phyloP scores from a whole-genome alignment of 2,113 vertebrate species.

The sheep (Ovis aries) region ARS-UI_Ramb_v3.0 NC_056056.1:26209501-26210000 shows the following conservation, averaged over 20 bases:
- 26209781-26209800: background rate
- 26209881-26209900: background rate
- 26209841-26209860: background rate
- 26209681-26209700: background rate
- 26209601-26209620: background rate
- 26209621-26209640: background rate
- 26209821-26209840: background rate
- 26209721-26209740: background rate
- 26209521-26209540: fast-evolving
- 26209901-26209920: background rate
- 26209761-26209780: background rate
- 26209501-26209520: fast-evolving
- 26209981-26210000: background rate
- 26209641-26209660: background rate
- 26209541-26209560: background rate
- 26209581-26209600: background rate
- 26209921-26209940: background rate
- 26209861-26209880: background rate
- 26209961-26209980: background rate
- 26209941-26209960: background rate
- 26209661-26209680: background rate
- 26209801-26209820: background rate
- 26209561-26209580: background rate
- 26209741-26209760: constrained; percentile 43
- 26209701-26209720: background rate